A percentile compares a stretch with the other conserved stretches of the same genome.
Evolutionary conservation across 2,888 invertebrate species (phyloP).

Genomic region (Carcina quercana): DNA sequence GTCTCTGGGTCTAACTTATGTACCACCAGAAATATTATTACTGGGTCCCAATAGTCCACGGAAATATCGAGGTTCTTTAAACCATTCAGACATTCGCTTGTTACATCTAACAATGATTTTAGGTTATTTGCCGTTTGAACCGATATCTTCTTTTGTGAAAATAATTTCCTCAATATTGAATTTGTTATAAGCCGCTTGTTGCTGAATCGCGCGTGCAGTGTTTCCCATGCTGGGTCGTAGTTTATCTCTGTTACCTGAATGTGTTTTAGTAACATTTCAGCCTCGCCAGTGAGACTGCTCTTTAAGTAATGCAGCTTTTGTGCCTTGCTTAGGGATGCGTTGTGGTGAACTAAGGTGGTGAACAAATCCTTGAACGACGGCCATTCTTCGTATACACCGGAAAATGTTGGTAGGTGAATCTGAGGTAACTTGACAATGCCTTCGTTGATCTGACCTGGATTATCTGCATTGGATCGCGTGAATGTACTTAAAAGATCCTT

Average conservation of each 20-base stretch:
- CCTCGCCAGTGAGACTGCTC: slow-evolving; percentile 3
- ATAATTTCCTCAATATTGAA: slow-evolving; percentile 15
- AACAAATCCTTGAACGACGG: slow-evolving; percentile 4
- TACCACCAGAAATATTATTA: slow-evolving; percentile 19
- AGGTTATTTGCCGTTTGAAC: slow-evolving; percentile 13
- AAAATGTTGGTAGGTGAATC: slow-evolving; percentile 5
- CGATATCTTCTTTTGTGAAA: slow-evolving; percentile 14
- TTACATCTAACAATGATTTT: slow-evolving; percentile 20
- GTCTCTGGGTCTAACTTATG: slow-evolving; percentile 22
- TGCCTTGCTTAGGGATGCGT: slow-evolving; percentile 3
- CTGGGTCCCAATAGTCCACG: slow-evolving; percentile 19
- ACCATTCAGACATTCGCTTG: slow-evolving; percentile 19
- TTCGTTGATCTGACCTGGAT: too few relatives aligned
- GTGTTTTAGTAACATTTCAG: slow-evolving; percentile 4
- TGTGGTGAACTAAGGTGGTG: slow-evolving; percentile 7
- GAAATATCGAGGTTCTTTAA: slow-evolving; percentile 16
- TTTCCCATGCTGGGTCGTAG: slow-evolving; percentile 15
- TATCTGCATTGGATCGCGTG: too few relatives aligned
- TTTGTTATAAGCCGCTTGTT: slow-evolving; percentile 18
- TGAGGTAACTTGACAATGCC: slow-evolving; percentile 3
- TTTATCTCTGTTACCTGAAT: slow-evolving; percentile 11
- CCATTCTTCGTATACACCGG: slow-evolving; percentile 6
- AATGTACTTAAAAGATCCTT: too few relatives aligned
- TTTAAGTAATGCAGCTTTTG: slow-evolving; percentile 11
- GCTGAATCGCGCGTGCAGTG: slow-evolving; percentile 13